Percentiles rank a stretch among this genome's conserved stretches.
Evolutionary conservation across 2,797 vertebrate species (phyloP).

Genomic region (Nannoperca australis): DNA sequence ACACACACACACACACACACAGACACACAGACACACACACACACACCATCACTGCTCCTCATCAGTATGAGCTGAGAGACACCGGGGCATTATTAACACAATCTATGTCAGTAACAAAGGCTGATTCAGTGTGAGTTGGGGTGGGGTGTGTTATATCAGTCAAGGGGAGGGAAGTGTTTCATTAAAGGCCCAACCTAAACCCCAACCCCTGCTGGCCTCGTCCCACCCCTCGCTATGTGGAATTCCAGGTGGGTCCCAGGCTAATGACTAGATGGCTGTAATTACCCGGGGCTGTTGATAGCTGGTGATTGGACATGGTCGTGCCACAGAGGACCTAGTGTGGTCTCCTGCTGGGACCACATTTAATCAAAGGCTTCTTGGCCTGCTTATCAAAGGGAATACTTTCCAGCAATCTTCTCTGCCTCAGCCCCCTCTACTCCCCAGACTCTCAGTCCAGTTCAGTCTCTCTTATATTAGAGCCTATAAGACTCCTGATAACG

Average conservation of each 20-base stretch:
- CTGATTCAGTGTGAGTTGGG: constrained; percentile 63
- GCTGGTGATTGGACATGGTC: constrained; percentile 80
- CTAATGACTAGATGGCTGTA: constrained; percentile 83
- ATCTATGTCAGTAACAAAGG: constrained; percentile 72
- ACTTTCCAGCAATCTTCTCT: constrained; percentile 82
- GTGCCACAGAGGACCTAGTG: constrained; percentile 83
- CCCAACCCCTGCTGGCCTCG: constrained; percentile 70
- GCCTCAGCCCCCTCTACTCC: constrained; percentile 64
- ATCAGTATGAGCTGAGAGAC: constrained; percentile 42
- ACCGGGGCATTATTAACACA: constrained; percentile 51
- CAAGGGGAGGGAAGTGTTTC: constrained; percentile 77
- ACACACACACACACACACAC: constrained; percentile 9
- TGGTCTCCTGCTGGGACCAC: constrained; percentile 76
- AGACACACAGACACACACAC: constrained; percentile 8
- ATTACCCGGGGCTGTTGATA: constrained; percentile 83
- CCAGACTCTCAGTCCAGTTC: constrained; percentile 58
- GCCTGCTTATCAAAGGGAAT: constrained; percentile 84
- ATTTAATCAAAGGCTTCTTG: constrained; percentile 85
- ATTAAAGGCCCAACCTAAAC: constrained; percentile 77
- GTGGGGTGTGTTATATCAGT: constrained; percentile 66
- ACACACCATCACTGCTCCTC: constrained; percentile 6
- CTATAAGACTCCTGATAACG: constrained; percentile 44
- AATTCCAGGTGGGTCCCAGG: constrained; percentile 82
- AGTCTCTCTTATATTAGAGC: constrained; percentile 57
- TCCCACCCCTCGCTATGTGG: constrained; percentile 73